Evolutionary conservation across 2,888 invertebrate genomes (phyloP), one percentile per base, ranked within the genome.

Genomic region (Odontomyia ornata): DNA sequence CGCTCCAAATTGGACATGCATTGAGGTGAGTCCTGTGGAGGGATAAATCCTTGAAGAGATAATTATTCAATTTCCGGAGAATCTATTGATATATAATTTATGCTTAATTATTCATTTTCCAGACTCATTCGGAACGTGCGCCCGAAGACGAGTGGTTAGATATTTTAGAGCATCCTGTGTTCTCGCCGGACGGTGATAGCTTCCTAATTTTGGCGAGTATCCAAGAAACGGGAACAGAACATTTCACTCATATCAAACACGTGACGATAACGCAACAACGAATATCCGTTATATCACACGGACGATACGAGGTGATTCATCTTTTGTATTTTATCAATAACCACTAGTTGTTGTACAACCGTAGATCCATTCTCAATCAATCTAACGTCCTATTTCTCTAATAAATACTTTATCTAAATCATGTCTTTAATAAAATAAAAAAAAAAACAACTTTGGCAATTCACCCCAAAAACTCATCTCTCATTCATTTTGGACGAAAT

Each of bases 231-330:
- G 93, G 91, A 62, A 91, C 92, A 79, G 95, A 95, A 84, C 92
- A 93, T 84, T 95, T 92, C 87, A 95, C 95, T 57, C 95, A 95
- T 89, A 95, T 95, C 86, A 95, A 95, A 84, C 95, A 95, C 85
- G 91, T 95, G 80, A 94, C 94, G 79, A 91, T 95, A 80, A 89
- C 93, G 77, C 92, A 94, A 82, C 93, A 94, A 85, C 90, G 94
- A 82, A 93, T 95, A 83, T 93, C 95, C 9, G 95, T 95, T 67
- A 89, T 95, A 80, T 95, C 95, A 73, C 95, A 95, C 83, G 95
- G 95, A 43, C 91, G 92, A 82, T 94, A 95, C 85, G 95, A 95
- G 88, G 95, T 95, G 62, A 75, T 75, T 27, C 64, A 62, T 64
- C 64, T n/a, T 47, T 47, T 23, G 3, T 25, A 60, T 60, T 11